These are phyloP conservation scores for Volucella inanis DNA, from an alignment of 2,888 invertebrate species.

Conservation along the genomic window DNA sequence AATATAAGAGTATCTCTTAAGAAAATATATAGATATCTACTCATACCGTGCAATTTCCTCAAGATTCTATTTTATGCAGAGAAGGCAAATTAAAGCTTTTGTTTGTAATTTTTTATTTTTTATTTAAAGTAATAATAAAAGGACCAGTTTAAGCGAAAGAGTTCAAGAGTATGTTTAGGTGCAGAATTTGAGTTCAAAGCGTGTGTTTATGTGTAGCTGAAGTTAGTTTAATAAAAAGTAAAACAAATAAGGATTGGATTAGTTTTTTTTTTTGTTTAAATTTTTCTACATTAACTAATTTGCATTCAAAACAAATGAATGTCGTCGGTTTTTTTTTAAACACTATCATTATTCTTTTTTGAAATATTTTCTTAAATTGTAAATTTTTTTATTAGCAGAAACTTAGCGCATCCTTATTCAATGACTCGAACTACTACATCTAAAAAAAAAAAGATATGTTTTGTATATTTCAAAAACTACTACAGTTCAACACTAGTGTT, in stretches of 20 bases:
- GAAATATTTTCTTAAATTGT: conserved; percentile 23
- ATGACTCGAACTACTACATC: conserved; percentile 64
- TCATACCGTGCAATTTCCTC: conserved; percentile 54
- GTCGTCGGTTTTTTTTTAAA: conserved; percentile 27
- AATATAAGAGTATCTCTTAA: conserved; percentile 4
- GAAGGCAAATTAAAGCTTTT: conserved; percentile 23
- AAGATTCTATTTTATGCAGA: conserved; percentile 37
- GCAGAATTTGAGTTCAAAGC: conserved; percentile 63
- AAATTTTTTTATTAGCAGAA: conserved; percentile 66
- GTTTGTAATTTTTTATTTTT: neutral
- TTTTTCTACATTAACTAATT: conserved; percentile 42
- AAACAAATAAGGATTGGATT: conserved; percentile 50
- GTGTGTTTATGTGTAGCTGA: conserved; percentile 65
- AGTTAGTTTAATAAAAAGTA: conserved; percentile 45
- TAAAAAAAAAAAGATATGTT: conserved; percentile 23
- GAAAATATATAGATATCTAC: neutral
- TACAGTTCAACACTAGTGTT: conserved; percentile 47
- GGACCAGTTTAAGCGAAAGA: conserved; percentile 38
- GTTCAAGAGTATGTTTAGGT: conserved; percentile 42
- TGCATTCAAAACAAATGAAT: conserved; percentile 60
- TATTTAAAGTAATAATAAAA: neutral
- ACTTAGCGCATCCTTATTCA: conserved; percentile 71
- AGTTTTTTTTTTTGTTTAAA: conserved; percentile 23
- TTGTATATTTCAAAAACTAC: conserved; percentile 45
- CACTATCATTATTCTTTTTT: conserved; percentile 17